These are phyloP conservation scores for Caenorhabditis imperialis DNA, from an alignment of 2,888 invertebrate genomes.

Conservation along the genomic window DNA sequence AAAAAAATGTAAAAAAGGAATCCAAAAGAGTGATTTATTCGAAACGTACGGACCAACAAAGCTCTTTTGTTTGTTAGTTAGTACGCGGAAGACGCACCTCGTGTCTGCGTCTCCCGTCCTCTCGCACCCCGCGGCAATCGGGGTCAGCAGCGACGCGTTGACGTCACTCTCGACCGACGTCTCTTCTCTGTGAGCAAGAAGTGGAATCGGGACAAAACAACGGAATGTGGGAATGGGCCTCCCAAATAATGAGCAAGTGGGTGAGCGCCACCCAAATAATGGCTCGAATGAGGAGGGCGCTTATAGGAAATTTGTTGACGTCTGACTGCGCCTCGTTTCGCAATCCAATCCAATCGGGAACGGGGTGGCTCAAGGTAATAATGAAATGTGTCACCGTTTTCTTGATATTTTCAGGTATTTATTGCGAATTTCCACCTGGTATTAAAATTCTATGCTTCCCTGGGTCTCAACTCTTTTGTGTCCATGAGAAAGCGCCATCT, in stretches of 20 bases:
- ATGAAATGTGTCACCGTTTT: too few species aligned
- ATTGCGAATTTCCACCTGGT: slow-evolving; percentile 7
- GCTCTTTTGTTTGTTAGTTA: slow-evolving; percentile 44
- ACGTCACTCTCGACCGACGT: slow-evolving; percentile 28
- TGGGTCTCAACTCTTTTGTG: slow-evolving; percentile 1
- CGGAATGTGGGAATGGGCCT: slow-evolving; percentile 9
- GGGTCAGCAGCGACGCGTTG: slow-evolving; percentile 36
- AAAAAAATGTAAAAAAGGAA: slow-evolving; percentile 2
- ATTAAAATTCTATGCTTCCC: slow-evolving; percentile 2
- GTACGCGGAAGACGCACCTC: slow-evolving; percentile 26
- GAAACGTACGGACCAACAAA: slow-evolving; percentile 40
- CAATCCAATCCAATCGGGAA: too few species aligned
- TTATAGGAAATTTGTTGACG: too few species aligned
- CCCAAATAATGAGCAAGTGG: slow-evolving; percentile 15
- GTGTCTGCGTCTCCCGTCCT: slow-evolving; percentile 18
- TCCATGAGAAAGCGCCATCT: neutral
- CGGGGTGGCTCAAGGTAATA: too few species aligned
- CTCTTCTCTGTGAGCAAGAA: slow-evolving; percentile 2
- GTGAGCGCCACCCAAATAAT: too few species aligned
- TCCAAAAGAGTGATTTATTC: slow-evolving; percentile 34
- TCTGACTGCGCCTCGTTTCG: too few species aligned
- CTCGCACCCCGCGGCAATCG: slow-evolving; percentile 8
- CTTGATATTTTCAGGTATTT: neutral
- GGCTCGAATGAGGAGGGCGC: too few species aligned
- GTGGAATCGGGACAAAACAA: slow-evolving; percentile 33